Evolutionary conservation across 2,888 invertebrate species (phyloP), one percentile per base, ranked within the genome.

Genomic region (Ctena decussata): DNA sequence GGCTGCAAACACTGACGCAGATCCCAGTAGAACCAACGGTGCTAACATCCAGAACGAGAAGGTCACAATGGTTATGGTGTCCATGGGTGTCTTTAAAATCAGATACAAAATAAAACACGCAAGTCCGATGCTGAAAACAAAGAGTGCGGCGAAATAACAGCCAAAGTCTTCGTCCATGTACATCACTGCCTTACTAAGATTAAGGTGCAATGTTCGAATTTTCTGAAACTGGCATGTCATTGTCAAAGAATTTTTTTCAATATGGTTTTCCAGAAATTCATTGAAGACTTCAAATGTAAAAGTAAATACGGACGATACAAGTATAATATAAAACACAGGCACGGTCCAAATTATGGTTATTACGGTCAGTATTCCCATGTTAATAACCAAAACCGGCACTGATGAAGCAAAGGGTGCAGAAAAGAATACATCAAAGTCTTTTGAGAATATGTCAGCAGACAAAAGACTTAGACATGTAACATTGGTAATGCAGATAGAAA

Each of bases 161-260:
- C 80, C 57, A 11, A 84, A 41, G 65, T 84, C 84, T 35, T 73
- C 18, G 35, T 84, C 80, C 30, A 84, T 30, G 44, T 77, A 72
- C 21, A 5, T 32, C 15, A 84, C 84, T 32, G 77, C 69, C 77
- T 80, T 84, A 77, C 80, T 57, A n/a, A 84, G 73, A 35, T 84
- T 77, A 21, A 77, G 15, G 37, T 80, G 80, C 21, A 65, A 11
- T 5, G 11, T 11, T 35, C 65, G 8, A 1, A 65, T 3, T 65
- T n/a, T 65, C 35, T 65, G 35, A n/a, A 35, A 65, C 65, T 65
- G 1, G 21, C 15, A 8, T 1, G 35, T 65, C 32, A 65, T 35
- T 18, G 21, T 65, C 35, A 65, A 0, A 21, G 65, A 18, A 21
- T 65, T 65, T 5, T 65, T 32, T 35, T 21, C 32, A 35, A 65